Base-by-base conservation (phyloP, 2,113 vertebrate genomes). In the Capreolus pygargus region DNA sequence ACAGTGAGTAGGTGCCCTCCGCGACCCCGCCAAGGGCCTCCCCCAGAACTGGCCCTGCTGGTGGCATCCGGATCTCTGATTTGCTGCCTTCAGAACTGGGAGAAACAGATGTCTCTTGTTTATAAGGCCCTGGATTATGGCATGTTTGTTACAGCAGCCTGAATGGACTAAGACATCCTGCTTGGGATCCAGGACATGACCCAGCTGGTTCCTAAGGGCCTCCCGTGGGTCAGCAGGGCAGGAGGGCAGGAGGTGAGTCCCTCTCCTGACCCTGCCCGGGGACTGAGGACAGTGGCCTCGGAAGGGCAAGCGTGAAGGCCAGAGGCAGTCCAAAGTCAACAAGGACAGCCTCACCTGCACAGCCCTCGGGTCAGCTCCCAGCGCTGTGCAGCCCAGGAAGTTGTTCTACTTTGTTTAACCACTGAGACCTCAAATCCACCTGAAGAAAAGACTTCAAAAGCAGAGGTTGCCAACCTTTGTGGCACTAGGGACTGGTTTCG, bases 271-370 rank as follows among this genome's bases (percentile, higher is more conserved):
- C 36, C 50, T 87, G 13, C 19, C 70, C 1, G 0, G 1, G 61
- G 25, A 57, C 25, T 76, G 23, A 7, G 74, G 33, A 19, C 83
- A 14, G 6, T 0, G n/a, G 17, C 39, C 13, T 45, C 1, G 6
- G 57, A 33, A 14, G 54, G n/a, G 27, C 33, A 15, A 43, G 43
- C 50, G 19, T 3, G 6, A 60, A 52, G 39, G 43, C 13, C 21
- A 11, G 36, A 1, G 4, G 50, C 21, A 10, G 27, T 33, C 17
- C 15, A 33, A n/a, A 28, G 47, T 11, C 43, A 2, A 3, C 58
- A 4, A 15, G 30, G 47, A n/a, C 30, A 21, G 50, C 33, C 7
- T 28, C 0, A 2, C 11, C 50, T 5, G 2, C 27, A 1, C 2
- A 1, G 14, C 55, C 55, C 25, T 13, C 4, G 1, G 36, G 57